Evolutionary conservation across 2,888 invertebrate genomes (phyloP).

Genomic region (Acleris cristana): DNA sequence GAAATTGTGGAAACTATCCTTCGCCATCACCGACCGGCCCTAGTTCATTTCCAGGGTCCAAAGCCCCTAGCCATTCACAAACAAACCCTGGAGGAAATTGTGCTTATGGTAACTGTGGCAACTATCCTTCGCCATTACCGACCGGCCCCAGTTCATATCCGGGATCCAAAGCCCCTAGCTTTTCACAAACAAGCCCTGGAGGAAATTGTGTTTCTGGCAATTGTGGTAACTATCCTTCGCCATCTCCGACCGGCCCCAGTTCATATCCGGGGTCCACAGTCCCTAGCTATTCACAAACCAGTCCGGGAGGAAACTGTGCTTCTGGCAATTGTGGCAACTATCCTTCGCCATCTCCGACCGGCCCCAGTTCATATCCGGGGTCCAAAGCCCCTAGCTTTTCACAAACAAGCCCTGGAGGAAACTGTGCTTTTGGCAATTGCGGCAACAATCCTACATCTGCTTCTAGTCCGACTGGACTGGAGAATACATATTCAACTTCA

Average conservation of each 20-base stretch:
- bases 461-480: conserved; percentile 10
- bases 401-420: not conserved
- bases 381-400: not conserved
- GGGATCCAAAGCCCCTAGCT: conserved; percentile 1
- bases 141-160: not conserved
- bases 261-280: not conserved
- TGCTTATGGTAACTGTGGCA: conserved; percentile 27
- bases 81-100: conserved; percentile 24
- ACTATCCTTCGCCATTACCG: conserved; percentile 10
- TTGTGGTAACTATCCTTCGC: conserved; percentile 2
- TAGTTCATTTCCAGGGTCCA: no score
- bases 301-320: conserved; percentile 23
- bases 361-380: not conserved
- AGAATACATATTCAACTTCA: conserved; percentile 1
- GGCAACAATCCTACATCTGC: conserved; percentile 16
- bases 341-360: conserved; percentile 5
- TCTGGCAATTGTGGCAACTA: conserved; percentile 26
- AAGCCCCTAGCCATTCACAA: conserved; percentile 16
- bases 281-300: conserved; percentile 1
- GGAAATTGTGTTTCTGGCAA: conserved; percentile 2
- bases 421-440: conserved; percentile 36
- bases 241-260: not conserved
- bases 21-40: no score
- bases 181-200: not conserved
- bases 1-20: no score